Evolutionary conservation across 2,888 invertebrate genomes (phyloP), one percentile per base, ranked within the genome.

Genomic region (Ormia ochracea): DNA sequence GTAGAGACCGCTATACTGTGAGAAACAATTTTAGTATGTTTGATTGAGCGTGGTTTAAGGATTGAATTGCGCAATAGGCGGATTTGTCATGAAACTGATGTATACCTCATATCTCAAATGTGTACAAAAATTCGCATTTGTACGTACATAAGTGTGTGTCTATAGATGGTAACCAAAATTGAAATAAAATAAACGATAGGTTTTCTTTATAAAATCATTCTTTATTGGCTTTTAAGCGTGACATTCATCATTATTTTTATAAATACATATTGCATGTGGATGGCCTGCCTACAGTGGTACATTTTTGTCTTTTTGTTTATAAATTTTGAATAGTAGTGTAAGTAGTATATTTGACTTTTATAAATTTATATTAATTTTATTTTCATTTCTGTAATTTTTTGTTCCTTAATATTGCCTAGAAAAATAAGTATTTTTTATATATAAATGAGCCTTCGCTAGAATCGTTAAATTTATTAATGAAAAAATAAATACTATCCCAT

Each of bases 221-320:
- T 82, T 86, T 84, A 58, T 80, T 83, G 85, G 82, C 84, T 84
- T 85, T 83, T 84, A 87, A 84, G 84, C 86, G 85, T 85, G 82
- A 81, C 83, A 87, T 83, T 79, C 70, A 61, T 77, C 48, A 23
- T 65, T 58, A 66, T 56, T 74, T 72, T 48, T 63, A 66, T 74
- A 66, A 52, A n/a, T n/a, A n/a, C n/a, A 76, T 72, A 80, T 76
- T 75, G 66, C 79, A 75, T 80, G 75, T 76, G 79, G 61, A 66
- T 80, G 79, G 75, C 72, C 68, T 76, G 75, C 56, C 75, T 76
- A 80, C 66, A 80, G 72, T 69, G 69, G 45, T 75, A 69, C 54
- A 69, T 36, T 72, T 58, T 56, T 50, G 7, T 58, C 9, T 65
- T 61, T 23, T 48, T 66, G 36, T 50, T 48, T 7, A 31, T 38